Evolutionary conservation across 92 coral and sea anemone species (phyloP), one percentile per base, ranked within the genome.

Genomic region (Umimayanthus chanpuru): DNA sequence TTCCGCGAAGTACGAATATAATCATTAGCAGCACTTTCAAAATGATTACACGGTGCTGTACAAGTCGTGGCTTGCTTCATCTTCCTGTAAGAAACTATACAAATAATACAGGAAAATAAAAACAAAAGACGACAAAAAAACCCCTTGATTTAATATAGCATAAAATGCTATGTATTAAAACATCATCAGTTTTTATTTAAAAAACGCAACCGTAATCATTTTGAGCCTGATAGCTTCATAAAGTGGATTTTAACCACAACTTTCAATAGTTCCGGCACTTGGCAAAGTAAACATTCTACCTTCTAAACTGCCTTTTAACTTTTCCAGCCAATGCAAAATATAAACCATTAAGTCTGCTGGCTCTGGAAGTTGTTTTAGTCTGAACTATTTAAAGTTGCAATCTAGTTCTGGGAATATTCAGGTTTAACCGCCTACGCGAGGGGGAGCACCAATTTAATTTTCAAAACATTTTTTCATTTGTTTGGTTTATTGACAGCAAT

Each of bases 211-310:
- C 29, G 30, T 44, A 32, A 67, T 55, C 14, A 56, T 80, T 66
- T 80, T 80, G 56, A 5, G 50, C 44, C 32, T 28, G 49, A 32
- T 18, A 55, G 71, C 47, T 80, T 80, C 84, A 30, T 55, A 80
- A 56, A 80, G 72, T 56, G 70, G 71, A 12, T 56, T 80, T 32
- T 40, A n/a, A 58, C 84, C 11, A 20, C 12, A 39, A 16, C 71
- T 25, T 20, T 32, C 20, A 28, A 79, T 80, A 7, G 47, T 80
- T 80, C 84, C 84, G 81, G 55, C 41, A 6, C 68, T 79, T 20
- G 30, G 12, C 9, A 30, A 55, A 4, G 10, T 47, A 40, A 56
- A 80, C 47, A 50, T 30, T 55, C 18, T 10, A n/a, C 15, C 15
- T 28, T 9, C 26, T 28, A 49, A 53, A 79, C 67, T 79, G 30